Evolutionary conservation across 2,113 vertebrate genomes (phyloP).

Genomic region (Vulpes ferrilata): DNA sequence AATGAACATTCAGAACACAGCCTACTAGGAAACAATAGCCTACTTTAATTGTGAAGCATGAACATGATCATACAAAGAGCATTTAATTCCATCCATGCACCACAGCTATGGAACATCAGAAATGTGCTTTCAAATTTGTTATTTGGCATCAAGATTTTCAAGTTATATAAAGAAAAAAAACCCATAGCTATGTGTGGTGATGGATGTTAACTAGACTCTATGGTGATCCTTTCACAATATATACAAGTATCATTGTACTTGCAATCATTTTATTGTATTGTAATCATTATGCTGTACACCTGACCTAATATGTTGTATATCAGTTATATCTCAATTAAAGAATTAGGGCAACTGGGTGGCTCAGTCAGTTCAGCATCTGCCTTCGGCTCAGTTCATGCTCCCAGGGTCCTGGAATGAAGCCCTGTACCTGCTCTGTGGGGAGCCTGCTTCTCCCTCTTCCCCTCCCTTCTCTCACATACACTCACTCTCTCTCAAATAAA

Average conservation of each 20-base stretch:
- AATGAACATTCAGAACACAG: background rate
- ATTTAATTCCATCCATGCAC: background rate
- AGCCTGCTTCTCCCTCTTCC: too few relatives aligned
- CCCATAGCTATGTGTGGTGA: background rate
- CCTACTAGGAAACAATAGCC: background rate
- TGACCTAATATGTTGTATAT: background rate
- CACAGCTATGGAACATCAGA: background rate
- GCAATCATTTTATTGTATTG: too few relatives aligned
- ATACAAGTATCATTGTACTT: background rate
- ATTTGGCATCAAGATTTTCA: background rate
- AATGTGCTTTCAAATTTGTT: background rate
- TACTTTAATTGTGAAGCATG: background rate
- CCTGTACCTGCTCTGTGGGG: too few relatives aligned
- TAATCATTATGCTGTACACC: background rate
- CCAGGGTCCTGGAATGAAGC: too few relatives aligned
- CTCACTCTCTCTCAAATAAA: too few relatives aligned
- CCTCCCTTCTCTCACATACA: too few relatives aligned
- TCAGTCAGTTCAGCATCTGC: too few relatives aligned
- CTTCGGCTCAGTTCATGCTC: too few relatives aligned
- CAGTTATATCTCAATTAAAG: background rate
- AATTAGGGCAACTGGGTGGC: too few relatives aligned
- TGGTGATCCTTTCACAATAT: background rate
- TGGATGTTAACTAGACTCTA: background rate
- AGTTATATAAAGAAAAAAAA: background rate
- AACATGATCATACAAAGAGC: background rate